Conservation (phyloP, 2,888 invertebrate genomes). For the Callyntrura sp. region DNA sequence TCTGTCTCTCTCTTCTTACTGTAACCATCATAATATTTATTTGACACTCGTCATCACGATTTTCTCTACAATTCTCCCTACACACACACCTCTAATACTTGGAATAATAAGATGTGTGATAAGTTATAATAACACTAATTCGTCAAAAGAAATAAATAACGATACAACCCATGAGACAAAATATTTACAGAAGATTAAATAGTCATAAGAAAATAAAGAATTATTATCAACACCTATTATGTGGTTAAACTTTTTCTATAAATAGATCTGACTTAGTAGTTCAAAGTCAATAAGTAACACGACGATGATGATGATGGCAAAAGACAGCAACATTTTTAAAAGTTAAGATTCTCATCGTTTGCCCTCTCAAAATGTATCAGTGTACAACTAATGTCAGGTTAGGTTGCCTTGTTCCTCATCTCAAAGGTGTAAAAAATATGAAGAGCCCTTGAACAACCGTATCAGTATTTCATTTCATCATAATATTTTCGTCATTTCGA, state of each 20-base stretch:
- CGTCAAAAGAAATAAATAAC: not conserved
- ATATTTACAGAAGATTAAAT: not conserved
- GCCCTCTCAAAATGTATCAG: constrained; percentile 20
- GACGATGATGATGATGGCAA: too few relatives aligned
- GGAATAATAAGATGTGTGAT: constrained; percentile 14
- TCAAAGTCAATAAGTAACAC: not conserved
- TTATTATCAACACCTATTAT: not conserved
- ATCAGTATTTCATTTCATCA: constrained; percentile 38
- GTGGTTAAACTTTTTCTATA: not conserved
- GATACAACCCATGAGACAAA: not conserved
- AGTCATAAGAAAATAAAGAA: not conserved
- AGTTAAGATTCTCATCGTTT: constrained; percentile 1
- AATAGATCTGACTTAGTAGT: not conserved
- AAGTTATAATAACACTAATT: constrained; percentile 26
- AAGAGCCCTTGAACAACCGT: constrained; percentile 27
- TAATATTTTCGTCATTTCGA: not conserved
- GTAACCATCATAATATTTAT: too few relatives aligned
- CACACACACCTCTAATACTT: constrained; percentile 6
- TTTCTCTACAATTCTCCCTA: not conserved
- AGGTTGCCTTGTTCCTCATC: constrained; percentile 14
- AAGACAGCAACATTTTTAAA: too few relatives aligned
- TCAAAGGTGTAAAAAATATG: constrained; percentile 36
- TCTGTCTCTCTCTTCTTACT: too few relatives aligned
- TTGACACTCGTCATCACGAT: constrained; percentile 64
- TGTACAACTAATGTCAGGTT: constrained; percentile 29